Evolutionary conservation across 2,797 vertebrate genomes (phyloP).

Genomic region (Crenuchus spilurus): DNA sequence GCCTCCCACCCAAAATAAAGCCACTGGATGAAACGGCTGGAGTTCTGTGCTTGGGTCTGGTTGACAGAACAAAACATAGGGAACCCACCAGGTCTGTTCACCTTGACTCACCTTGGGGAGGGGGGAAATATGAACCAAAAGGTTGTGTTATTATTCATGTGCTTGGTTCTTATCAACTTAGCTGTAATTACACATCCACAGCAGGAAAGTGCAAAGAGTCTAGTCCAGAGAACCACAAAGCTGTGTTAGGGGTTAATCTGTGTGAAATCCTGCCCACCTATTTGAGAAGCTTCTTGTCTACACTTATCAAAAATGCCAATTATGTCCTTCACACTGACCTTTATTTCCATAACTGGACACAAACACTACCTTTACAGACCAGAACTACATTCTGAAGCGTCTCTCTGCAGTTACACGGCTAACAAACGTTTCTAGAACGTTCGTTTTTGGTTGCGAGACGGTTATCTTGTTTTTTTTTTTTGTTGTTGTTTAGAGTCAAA

Average conservation of each 20-base stretch:
- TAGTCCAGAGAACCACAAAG: no score
- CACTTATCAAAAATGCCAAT: neutral
- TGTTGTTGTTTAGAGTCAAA: no score
- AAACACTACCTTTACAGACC: neutral
- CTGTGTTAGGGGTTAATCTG: neutral
- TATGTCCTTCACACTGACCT: constrained; percentile 89
- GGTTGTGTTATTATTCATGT: neutral
- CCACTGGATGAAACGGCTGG: no score
- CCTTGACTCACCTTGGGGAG: constrained; percentile 81
- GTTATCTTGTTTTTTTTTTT: neutral
- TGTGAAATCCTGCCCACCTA: neutral
- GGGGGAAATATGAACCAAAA: constrained; percentile 67
- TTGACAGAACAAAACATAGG: neutral
- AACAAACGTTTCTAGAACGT: no score
- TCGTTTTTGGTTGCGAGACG: no score
- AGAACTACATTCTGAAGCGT: no score
- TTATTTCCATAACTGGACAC: constrained; percentile 61
- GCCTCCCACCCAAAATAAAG: constrained; percentile 8
- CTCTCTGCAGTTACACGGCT: no score
- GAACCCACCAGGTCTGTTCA: constrained; percentile 58
- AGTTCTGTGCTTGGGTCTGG: neutral
- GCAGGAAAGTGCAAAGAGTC: neutral
- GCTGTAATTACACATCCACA: neutral
- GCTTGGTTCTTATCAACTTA: neutral
- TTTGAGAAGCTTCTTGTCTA: neutral